phyloP scores from a whole-genome alignment of 2,113 vertebrate genomes.

The Tragulus kanchil region DNA sequence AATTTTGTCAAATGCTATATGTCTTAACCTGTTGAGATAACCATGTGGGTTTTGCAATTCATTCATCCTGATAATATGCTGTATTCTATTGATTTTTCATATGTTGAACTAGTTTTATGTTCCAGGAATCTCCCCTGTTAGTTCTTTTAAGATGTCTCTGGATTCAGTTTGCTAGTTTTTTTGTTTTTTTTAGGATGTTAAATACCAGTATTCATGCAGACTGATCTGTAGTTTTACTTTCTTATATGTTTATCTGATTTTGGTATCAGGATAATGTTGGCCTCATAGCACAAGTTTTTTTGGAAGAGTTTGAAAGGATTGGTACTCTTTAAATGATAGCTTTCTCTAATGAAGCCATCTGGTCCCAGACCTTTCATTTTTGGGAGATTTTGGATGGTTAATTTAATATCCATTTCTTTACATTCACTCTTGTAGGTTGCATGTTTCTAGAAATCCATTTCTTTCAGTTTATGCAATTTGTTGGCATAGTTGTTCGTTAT shows the following conservation, averaged over 20 bases:
- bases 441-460: neutral
- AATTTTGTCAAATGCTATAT: neutral
- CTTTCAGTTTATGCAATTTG: neutral
- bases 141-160: neutral
- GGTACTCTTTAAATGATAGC: neutral
- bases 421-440: neutral
- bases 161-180: neutral
- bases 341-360: neutral
- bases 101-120: neutral
- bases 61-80: neutral
- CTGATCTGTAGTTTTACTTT: neutral
- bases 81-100: neutral
- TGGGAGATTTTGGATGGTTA: neutral
- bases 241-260: neutral
- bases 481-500: constrained; percentile 17
- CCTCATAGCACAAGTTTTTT: neutral
- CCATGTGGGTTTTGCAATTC: neutral
- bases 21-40: neutral
- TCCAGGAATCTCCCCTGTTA: neutral
- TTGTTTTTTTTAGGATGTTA: neutral
- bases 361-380: neutral
- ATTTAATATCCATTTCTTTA: neutral
- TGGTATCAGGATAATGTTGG: neutral
- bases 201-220: neutral
- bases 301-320: neutral